Evolutionary conservation across 2,113 vertebrate species (phyloP), one percentile per base, ranked within the genome.

Genomic region (Mixornis gularis): DNA sequence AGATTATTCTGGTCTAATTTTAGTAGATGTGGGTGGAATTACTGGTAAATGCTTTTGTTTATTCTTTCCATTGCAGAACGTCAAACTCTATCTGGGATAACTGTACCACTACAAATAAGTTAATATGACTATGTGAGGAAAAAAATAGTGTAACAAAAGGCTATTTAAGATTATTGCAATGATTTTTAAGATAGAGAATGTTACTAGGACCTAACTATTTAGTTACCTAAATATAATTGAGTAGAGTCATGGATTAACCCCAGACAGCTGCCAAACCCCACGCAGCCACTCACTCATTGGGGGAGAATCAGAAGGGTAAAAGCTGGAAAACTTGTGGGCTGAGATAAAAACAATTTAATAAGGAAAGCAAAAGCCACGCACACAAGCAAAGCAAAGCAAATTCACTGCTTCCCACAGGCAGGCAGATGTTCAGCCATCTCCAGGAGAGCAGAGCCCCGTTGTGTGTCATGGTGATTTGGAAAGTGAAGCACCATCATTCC

Each of bases 21-120:
- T 96, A 93, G 94, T 53, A 85, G 89, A 92, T 79, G 95, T 95
- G 89, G 92, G 89, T 82, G 89, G 87, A 91, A 93, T 89, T 92
- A 90, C 53, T 84, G 79, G 59, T 93, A 94, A 95, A 94, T 88
- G 64, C 64, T 89, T 89, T 87, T 95, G 90, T 96, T 96, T 96
- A 94, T 94, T 92, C 87, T 82, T 95, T 64, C 81, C 17, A 74
- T 66, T 95, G 68, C 48, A 91, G 81, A 79, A 89, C 11, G 13
- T 87, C 49, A 20, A 12, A 79, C 24, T 70, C 79, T 76, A 89
- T 87, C 64, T 22, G 48, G 52, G 43, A 87, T 93, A 83, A 89
- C 90, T 72, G n/a, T 91, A 66, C 59, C 2, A 3, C 78, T 93
- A 89, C 59, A 82, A 92, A 48, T 73, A 92, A 74, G 38, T 65